phyloP scores from a whole-genome alignment of 92 coral and sea anemone species.

The Metridium senile region DNA sequence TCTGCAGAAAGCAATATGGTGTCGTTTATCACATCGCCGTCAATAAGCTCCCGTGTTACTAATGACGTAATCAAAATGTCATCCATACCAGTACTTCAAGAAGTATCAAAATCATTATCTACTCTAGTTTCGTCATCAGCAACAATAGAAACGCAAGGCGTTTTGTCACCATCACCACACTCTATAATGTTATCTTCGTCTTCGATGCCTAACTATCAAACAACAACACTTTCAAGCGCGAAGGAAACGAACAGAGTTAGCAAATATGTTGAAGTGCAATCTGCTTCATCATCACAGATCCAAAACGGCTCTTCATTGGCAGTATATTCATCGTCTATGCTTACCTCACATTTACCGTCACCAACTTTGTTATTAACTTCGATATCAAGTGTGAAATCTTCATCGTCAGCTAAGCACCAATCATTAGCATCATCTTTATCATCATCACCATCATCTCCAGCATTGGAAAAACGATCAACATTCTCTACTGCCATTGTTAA shows the following conservation, averaged over 20 bases:
- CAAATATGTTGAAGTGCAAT: not conserved
- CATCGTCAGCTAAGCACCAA: not conserved
- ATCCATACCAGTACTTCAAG: not conserved
- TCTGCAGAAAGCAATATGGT: not conserved
- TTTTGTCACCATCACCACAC: not conserved
- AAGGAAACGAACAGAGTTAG: not conserved
- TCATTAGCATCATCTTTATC: not conserved
- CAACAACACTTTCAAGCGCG: not conserved
- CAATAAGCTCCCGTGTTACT: not conserved
- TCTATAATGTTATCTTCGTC: not conserved
- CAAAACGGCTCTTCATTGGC: not conserved
- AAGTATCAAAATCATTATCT: not conserved
- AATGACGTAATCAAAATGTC: not conserved
- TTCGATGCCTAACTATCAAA: not conserved
- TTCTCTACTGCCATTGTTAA: not conserved
- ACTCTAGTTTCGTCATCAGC: not conserved
- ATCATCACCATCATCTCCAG: not conserved
- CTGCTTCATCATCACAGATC: not conserved
- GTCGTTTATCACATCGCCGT: not conserved
- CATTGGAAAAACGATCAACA: not conserved
- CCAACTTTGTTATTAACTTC: not conserved
- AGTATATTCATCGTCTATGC: not conserved
- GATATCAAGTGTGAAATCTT: not conserved
- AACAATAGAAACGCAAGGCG: not conserved
- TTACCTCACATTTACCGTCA: not conserved